Conservation (phyloP, 1,140 invertebrate species). For the Archegozetes longisetosus region DNA sequence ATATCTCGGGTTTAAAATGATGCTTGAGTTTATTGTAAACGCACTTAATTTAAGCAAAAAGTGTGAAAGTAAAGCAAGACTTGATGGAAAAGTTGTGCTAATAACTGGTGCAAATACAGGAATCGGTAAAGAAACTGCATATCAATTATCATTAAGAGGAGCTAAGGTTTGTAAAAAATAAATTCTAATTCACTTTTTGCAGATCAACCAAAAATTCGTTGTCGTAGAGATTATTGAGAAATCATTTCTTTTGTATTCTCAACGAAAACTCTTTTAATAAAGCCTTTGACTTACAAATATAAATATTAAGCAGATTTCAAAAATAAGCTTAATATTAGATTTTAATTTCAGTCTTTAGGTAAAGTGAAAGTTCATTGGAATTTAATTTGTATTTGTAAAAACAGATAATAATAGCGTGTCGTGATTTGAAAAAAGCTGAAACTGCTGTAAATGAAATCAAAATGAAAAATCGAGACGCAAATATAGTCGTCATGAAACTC, state of each 20-base stretch:
- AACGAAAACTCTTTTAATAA: neutral
- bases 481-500: conserved; percentile 53
- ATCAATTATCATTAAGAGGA: conserved; percentile 48
- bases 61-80: neutral
- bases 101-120: conserved; percentile 75
- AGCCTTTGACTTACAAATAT: neutral
- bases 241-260: neutral
- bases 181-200: neutral
- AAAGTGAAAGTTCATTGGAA: neutral
- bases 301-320: no score
- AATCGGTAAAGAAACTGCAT: conserved; percentile 67
- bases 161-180: conserved; percentile 35
- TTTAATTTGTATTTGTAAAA: neutral
- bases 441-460: conserved; percentile 56
- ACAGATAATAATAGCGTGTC: conserved; percentile 57
- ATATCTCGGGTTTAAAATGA: neutral
- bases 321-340: no score
- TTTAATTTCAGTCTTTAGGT: neutral
- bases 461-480: conserved; percentile 46
- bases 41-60: neutral
- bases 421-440: conserved; percentile 53
- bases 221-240: neutral
- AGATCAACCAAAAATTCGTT: neutral
- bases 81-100: conserved; percentile 52
- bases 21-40: no score